Evolutionary conservation across 30 jellyfish, hydroid and myxozoan species (phyloP).

Genomic region (Aurelia aurita complex sp. Pacific): DNA sequence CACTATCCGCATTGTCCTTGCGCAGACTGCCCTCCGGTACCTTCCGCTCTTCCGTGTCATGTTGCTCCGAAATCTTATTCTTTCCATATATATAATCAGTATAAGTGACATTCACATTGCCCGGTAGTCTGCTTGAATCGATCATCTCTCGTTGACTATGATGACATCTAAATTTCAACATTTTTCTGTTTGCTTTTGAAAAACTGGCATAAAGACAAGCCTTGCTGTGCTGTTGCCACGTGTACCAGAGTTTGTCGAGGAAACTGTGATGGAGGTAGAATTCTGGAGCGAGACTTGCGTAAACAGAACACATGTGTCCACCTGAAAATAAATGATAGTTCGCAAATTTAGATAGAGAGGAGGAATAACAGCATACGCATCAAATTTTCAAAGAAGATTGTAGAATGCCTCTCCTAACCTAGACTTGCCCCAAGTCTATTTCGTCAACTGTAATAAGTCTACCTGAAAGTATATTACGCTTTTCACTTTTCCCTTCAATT

Average conservation of each 20-base stretch:
- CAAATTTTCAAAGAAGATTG: no score
- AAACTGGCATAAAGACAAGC: conserved; percentile 36
- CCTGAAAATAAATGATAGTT: conserved; percentile 17
- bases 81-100: conserved; percentile 40
- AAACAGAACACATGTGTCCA: conserved; percentile 70
- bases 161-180: conserved; percentile 42
- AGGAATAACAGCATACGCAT: no score
- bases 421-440: no score
- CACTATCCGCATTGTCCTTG: no score
- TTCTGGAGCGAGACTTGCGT: conserved; percentile 73
- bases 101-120: conserved; percentile 39
- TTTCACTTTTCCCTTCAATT: no score
- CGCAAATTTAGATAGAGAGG: no score
- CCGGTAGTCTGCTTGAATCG: conserved; percentile 39
- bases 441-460: no score
- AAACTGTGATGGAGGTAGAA: conserved; percentile 66
- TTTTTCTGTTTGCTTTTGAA: neutral
- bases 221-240: conserved; percentile 65
- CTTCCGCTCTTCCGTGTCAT: no score
- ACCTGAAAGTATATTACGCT: no score
- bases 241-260: conserved; percentile 73
- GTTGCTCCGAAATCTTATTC: neutral
- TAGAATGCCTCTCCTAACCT: no score
- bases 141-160: conserved; percentile 33
- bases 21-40: no score